phyloP scores from a whole-genome alignment of 2,888 invertebrate species.

The Drosophila multiciliata region DNA sequence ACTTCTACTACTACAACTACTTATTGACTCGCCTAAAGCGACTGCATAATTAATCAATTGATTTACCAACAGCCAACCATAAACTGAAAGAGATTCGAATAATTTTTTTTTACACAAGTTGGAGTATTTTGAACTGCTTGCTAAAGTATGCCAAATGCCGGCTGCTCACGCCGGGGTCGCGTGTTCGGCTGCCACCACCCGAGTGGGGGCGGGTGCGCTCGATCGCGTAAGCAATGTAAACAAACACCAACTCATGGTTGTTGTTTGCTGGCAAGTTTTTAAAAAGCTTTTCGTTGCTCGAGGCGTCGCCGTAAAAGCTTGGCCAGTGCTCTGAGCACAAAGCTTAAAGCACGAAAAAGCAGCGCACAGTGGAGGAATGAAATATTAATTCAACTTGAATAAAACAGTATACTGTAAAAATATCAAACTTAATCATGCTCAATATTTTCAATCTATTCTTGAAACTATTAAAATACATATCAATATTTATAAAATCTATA shows the following conservation, averaged over 20 bases:
- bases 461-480: neutral
- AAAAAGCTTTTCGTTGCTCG: slow-evolving; percentile 10
- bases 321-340: neutral
- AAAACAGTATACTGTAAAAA: neutral
- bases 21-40: slow-evolving; percentile 30
- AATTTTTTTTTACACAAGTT: slow-evolving; percentile 11
- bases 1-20: slow-evolving; percentile 16
- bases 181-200: neutral
- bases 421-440: neutral
- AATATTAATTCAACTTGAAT: slow-evolving; percentile 24
- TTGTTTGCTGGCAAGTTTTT: slow-evolving; percentile 10
- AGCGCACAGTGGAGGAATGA: slow-evolving; percentile 25
- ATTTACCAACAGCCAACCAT: slow-evolving; percentile 19
- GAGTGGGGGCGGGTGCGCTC: slow-evolving; percentile 25
- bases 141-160: slow-evolving; percentile 12
- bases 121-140: slow-evolving; percentile 4
- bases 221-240: slow-evolving; percentile 58
- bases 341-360: slow-evolving; percentile 43
- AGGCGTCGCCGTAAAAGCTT: slow-evolving; percentile 42
- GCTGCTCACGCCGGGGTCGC: neutral
- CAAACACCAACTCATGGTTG: slow-evolving; percentile 33
- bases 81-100: slow-evolving; percentile 22
- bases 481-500: neutral
- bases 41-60: slow-evolving; percentile 61
- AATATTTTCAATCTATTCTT: neutral